Evolutionary conservation across 2,888 invertebrate species (phyloP).

Genomic region (Epinotia demarniana): DNA sequence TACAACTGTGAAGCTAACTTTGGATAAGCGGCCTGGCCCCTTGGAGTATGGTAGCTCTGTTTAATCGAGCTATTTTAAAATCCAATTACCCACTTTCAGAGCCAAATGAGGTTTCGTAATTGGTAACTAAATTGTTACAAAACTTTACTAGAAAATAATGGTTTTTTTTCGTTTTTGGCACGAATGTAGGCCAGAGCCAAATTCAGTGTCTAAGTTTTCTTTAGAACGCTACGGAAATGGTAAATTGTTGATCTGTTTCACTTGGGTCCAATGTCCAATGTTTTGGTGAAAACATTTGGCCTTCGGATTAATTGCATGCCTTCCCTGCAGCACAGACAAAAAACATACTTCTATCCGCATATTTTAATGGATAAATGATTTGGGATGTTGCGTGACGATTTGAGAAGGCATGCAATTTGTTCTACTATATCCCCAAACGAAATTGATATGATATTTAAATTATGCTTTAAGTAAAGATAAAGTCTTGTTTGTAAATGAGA

Average conservation of each 20-base stretch:
- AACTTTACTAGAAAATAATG: not conserved
- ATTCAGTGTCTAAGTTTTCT: conserved; percentile 30
- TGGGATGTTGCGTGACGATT: not conserved
- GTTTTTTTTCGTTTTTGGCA: not conserved
- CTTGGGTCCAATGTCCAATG: conserved; percentile 64
- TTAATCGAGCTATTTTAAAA: conserved; percentile 8
- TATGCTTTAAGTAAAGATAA: conserved; percentile 37
- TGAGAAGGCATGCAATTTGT: conserved; percentile 18
- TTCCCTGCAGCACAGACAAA: not conserved
- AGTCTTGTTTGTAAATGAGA: conserved; percentile 37
- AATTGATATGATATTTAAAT: conserved; percentile 24
- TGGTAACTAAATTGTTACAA: not conserved
- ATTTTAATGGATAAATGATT: not conserved
- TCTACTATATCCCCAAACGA: conserved; percentile 15
- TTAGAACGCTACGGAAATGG: conserved; percentile 45
- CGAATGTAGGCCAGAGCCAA: conserved; percentile 15
- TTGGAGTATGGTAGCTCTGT: not conserved
- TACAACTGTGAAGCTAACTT: conserved; percentile 10
- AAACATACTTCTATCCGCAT: not conserved
- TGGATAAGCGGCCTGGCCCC: conserved; percentile 1
- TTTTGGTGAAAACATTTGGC: conserved; percentile 55
- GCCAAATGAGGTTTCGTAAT: not conserved
- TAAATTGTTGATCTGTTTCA: conserved; percentile 51
- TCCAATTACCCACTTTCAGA: not conserved
- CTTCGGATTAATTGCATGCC: conserved; percentile 47